Evolutionary conservation across 2,113 vertebrate species (phyloP).

Genomic region (Microtus pennsylvanicus): DNA sequence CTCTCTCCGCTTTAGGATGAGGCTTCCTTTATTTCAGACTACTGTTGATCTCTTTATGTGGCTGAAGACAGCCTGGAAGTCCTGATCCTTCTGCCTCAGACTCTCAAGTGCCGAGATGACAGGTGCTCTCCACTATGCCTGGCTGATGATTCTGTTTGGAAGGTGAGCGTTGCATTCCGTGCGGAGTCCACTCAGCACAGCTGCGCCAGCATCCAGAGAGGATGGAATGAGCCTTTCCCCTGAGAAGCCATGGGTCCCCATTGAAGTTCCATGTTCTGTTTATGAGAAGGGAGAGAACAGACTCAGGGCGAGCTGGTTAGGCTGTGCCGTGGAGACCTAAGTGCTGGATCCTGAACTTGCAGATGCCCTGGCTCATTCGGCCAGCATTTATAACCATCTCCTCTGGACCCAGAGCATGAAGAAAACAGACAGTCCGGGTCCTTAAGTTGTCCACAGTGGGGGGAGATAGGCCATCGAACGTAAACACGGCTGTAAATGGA

Average conservation of each 20-base stretch:
- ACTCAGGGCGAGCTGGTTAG: background rate
- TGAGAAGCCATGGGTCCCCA: background rate
- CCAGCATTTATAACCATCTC: background rate
- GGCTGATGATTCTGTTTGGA: background rate
- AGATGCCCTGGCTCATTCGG: background rate
- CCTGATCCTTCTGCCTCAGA: background rate
- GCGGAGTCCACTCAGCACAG: background rate
- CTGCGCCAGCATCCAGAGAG: background rate
- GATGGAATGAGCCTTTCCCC: background rate
- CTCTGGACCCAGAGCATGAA: background rate
- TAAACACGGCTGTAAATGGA: constrained; percentile 27
- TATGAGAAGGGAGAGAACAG: background rate
- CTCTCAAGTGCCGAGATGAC: background rate
- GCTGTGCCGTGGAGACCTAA: background rate
- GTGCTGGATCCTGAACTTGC: background rate
- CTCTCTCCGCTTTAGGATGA: background rate
- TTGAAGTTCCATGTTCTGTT: background rate
- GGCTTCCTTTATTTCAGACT: background rate
- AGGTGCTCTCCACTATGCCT: background rate
- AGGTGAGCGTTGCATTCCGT: background rate
- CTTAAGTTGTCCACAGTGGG: background rate
- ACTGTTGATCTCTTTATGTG: background rate
- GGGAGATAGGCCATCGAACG: constrained; percentile 28
- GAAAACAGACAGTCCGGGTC: background rate
- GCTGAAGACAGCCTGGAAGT: background rate